These are phyloP conservation scores for Corythaixoides concolor DNA, from an alignment of 2,113 vertebrate species.

Conservation along the genomic window DNA sequence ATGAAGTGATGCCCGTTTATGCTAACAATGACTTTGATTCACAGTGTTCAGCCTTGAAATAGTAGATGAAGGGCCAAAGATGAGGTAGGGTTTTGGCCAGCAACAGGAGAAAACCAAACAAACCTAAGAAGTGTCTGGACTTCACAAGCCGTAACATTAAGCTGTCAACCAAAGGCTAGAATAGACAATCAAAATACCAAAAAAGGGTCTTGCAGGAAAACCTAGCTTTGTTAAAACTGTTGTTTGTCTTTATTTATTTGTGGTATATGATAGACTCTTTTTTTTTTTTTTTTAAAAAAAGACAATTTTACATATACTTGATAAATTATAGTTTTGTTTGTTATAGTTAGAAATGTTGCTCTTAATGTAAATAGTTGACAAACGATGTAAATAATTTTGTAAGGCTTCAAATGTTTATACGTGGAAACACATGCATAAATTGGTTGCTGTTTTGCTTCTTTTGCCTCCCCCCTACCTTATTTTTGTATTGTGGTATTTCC, in stretches of 20 bases:
- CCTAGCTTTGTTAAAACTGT: conserved; percentile 79
- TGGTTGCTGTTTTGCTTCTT: conserved; percentile 82
- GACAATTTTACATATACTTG: conserved; percentile 79
- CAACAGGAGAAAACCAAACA: conserved; percentile 49
- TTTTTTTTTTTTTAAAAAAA: conserved; percentile 76
- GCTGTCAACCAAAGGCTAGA: conserved; percentile 81
- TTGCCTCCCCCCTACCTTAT: conserved; percentile 68
- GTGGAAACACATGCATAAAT: conserved; percentile 75
- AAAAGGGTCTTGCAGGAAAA: conserved; percentile 77
- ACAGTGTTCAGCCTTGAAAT: conserved; percentile 67
- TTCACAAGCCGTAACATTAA: conserved; percentile 66
- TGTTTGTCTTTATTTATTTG: conserved; percentile 87
- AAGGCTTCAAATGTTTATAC: conserved; percentile 87
- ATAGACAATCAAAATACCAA: conserved; percentile 78
- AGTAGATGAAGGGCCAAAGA: conserved; percentile 61
- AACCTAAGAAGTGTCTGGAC: conserved; percentile 64
- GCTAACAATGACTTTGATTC: conserved; percentile 4
- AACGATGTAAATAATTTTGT: conserved; percentile 88
- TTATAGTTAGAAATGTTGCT: conserved; percentile 77
- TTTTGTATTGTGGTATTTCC: conserved; percentile 86
- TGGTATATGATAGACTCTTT: conserved; percentile 78
- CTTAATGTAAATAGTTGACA: conserved; percentile 84
- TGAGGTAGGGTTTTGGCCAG: conserved; percentile 42
- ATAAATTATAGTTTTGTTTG: conserved; percentile 86
- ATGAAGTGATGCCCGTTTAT: conserved; percentile 16